phyloP scores from a whole-genome alignment of 1,140 invertebrate species.

The Zaprionus ornatus region DNA sequence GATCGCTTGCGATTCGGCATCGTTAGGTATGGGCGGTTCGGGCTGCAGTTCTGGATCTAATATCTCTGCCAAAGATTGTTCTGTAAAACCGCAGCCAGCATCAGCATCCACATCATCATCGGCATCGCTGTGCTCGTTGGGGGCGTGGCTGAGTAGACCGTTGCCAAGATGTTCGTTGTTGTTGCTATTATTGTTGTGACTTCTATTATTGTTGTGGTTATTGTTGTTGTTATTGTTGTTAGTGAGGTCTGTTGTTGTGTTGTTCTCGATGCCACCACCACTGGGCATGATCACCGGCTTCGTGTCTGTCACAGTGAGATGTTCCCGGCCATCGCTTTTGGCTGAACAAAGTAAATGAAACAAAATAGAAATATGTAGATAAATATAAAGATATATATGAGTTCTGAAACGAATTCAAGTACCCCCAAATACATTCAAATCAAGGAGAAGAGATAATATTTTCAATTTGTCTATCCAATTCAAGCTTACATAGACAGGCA shows the following conservation, averaged over 20 bases:
- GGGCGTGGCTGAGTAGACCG: conserved; percentile 43
- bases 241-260: conserved; percentile 58
- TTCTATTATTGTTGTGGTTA: conserved; percentile 21
- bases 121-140: conserved; percentile 3
- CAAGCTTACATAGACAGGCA: not conserved
- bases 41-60: conserved; percentile 92
- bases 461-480: no score
- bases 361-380: conserved; percentile 5
- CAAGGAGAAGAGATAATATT: no score
- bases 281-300: conserved; percentile 69
- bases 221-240: conserved; percentile 48
- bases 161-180: conserved; percentile 34
- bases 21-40: conserved; percentile 90
- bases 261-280: not conserved
- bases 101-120: conserved; percentile 27
- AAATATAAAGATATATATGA: not conserved
- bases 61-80: conserved; percentile 90
- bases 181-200: conserved; percentile 19
- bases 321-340: conserved; percentile 81
- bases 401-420: no score
- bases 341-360: conserved; percentile 47
- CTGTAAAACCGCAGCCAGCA: conserved; percentile 83
- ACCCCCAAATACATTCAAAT: no score
- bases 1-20: conserved; percentile 91
- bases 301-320: conserved; percentile 76